Evolutionary conservation across 2,113 vertebrate genomes (phyloP).

Genomic region (Ceyx cyanopectus): DNA sequence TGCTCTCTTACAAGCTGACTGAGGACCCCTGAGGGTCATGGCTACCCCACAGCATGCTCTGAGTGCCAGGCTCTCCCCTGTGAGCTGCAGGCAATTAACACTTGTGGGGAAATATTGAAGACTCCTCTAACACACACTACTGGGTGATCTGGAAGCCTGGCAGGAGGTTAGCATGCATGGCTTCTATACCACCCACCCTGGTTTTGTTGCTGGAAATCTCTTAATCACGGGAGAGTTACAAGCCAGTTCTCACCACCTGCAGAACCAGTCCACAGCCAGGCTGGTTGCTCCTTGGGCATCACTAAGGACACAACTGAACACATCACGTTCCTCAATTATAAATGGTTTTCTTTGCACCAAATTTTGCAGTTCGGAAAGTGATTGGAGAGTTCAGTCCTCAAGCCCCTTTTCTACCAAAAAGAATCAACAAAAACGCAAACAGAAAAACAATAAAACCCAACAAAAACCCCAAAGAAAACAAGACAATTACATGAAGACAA

Average conservation of each 20-base stretch:
- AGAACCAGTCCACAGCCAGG: not conserved
- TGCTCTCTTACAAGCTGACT: not conserved
- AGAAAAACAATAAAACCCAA: not conserved
- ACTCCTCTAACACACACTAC: not conserved
- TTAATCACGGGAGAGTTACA: not conserved
- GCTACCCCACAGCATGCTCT: not conserved
- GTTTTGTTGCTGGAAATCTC: not conserved
- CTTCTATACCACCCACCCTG: not conserved
- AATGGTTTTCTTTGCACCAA: not conserved
- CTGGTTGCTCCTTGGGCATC: not conserved
- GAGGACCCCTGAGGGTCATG: not conserved
- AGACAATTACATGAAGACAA: constrained; percentile 50
- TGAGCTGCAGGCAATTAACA: not conserved
- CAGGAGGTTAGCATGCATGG: not conserved
- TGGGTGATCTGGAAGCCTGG: not conserved
- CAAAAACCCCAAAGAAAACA: not conserved
- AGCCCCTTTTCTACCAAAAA: not conserved
- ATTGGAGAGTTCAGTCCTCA: not conserved
- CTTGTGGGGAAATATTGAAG: not conserved
- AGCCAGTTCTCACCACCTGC: not conserved
- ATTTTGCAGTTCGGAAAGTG: not conserved
- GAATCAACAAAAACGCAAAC: not conserved
- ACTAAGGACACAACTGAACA: not conserved
- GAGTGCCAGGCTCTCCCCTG: not conserved
- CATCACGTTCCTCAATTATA: not conserved